Evolutionary conservation across 1,140 invertebrate genomes (phyloP), one percentile per base, ranked within the genome.

Genomic region (Eufriesea mexicana): DNA sequence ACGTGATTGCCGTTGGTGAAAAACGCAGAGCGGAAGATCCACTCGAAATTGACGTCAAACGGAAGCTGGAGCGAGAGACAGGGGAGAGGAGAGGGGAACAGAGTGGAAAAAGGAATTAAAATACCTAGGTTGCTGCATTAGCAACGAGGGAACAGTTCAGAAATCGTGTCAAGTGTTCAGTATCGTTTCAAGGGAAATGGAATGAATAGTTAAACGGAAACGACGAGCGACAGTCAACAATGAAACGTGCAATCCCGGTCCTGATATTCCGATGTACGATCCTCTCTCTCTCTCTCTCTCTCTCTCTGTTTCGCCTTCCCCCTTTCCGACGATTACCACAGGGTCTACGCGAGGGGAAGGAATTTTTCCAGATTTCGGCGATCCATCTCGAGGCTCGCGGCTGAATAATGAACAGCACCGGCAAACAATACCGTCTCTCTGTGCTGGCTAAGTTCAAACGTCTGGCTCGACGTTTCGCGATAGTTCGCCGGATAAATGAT

Each of bases 161-260:
- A 76, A 81, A 68, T 64, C 45, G 51, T 68, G 62, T 82, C 62
- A 67, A 82, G 73, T 68, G 54, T 51, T 68, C 73, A 49, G 62
- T 49, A 68, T 42, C 79, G 79, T 76, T 68, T 25, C 62, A 23
- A 76, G 62, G 18, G 72, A 68, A 82, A 68, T 55, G 54, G 28
- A 25, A 76, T 82, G 73, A 76, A 82, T 82, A 68, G 72, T 68
- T 82, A 68, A 82, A 76, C 61, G 54, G 28, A 47, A 35, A 66
- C 61, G 73, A 82, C 54, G 73, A 68, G 62, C 62, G 54, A 82
- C 72, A 76, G 79, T 76, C 79, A 68, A 76, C 73, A 59, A 76
- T 82, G 51, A 76, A 76, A 82, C 62, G 66, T 76, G 62, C 73
- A 82, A 76, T 59, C 45, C 28, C 20, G 61, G 18, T 5, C 23